Conservation (phyloP, 2,113 vertebrate genomes). For the Ciconia boyciana region DNA sequence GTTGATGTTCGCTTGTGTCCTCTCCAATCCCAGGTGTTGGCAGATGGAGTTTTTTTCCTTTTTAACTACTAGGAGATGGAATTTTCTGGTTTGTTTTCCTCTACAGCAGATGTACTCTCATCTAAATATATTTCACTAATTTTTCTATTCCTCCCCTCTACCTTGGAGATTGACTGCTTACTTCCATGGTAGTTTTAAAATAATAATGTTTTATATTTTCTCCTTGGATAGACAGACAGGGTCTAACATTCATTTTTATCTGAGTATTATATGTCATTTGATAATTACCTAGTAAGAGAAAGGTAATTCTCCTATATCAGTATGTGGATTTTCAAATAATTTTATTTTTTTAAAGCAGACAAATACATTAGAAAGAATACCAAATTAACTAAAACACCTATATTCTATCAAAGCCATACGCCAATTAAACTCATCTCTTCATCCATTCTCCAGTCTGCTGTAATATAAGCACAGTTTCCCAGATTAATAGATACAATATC, state of each 20-base stretch:
- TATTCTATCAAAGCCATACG: background rate
- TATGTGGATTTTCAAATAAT: background rate
- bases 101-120: background rate
- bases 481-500: conserved; percentile 55
- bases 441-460: background rate
- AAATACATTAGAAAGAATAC: background rate
- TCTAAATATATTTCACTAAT: background rate
- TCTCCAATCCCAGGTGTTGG: background rate
- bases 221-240: background rate
- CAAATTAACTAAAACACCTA: background rate
- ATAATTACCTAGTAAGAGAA: background rate
- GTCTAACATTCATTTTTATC: background rate
- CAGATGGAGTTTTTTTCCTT: background rate
- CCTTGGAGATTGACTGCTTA: background rate
- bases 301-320: background rate
- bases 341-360: background rate
- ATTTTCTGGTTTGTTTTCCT: conserved; percentile 19
- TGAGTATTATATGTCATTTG: background rate
- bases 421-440: background rate
- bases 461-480: conserved; percentile 2
- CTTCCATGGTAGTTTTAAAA: background rate
- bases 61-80: background rate
- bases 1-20: background rate
- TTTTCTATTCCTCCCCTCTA: background rate
- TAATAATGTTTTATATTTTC: background rate